Conservation (phyloP, 2,797 vertebrate species). For the Sebastes steindachneri region DNA sequence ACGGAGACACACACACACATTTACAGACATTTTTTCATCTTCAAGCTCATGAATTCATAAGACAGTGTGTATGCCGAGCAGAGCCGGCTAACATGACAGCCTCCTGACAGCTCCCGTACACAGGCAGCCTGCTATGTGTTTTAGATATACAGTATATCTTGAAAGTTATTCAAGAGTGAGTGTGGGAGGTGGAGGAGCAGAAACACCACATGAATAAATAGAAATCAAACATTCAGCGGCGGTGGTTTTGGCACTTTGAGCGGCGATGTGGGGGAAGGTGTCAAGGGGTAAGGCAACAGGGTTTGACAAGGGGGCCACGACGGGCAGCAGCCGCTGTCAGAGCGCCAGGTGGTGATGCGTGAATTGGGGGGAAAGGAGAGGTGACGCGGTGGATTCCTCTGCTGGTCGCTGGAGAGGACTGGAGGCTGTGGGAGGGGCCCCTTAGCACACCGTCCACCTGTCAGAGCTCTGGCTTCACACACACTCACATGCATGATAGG, state of each 20-base stretch:
- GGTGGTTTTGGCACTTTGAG: slow-evolving; percentile 74
- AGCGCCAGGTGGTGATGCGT: slow-evolving; percentile 79
- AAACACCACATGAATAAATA: slow-evolving; percentile 79
- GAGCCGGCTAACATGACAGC: slow-evolving; percentile 78
- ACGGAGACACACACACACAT: slow-evolving; percentile 23
- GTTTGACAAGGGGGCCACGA: slow-evolving; percentile 73
- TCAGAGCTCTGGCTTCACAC: slow-evolving; percentile 46
- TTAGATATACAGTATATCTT: slow-evolving; percentile 70
- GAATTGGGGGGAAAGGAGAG: slow-evolving; percentile 57
- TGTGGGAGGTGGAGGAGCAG: slow-evolving; percentile 11
- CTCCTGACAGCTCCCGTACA: slow-evolving; percentile 77
- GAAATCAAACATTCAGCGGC: slow-evolving; percentile 73
- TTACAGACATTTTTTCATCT: slow-evolving; percentile 53
- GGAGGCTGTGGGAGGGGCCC: slow-evolving; percentile 16
- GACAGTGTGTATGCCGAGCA: slow-evolving; percentile 59
- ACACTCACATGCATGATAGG: slow-evolving; percentile 10
- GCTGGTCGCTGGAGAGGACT: slow-evolving; percentile 32
- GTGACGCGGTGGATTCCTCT: slow-evolving; percentile 42
- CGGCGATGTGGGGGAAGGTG: slow-evolving; percentile 61
- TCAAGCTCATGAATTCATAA: slow-evolving; percentile 78
- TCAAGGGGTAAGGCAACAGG: slow-evolving; percentile 67
- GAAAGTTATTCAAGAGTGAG: slow-evolving; percentile 72
- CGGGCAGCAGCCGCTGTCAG: slow-evolving; percentile 76
- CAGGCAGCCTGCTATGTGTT: slow-evolving; percentile 67
- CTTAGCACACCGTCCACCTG: slow-evolving; percentile 50